Evolutionary conservation across 2,888 invertebrate species (phyloP).

Genomic region (Dorcus hopei): DNA sequence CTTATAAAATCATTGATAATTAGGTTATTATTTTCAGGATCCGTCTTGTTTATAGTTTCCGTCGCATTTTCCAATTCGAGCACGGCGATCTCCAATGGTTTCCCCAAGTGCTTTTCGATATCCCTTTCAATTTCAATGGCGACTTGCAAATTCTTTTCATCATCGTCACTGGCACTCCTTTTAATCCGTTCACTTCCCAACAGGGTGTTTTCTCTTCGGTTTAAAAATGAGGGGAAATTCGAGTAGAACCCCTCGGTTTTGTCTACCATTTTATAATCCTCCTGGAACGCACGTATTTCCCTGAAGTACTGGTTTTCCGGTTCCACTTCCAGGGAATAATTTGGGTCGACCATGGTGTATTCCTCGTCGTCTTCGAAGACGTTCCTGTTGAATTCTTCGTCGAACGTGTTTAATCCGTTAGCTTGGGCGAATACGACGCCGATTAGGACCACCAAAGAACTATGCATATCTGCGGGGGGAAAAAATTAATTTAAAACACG

Average conservation of each 20-base stretch:
- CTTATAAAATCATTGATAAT: conserved; percentile 43
- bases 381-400: conserved; percentile 13
- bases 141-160: neutral
- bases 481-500: neutral
- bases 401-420: neutral
- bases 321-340: neutral
- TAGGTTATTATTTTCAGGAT: conserved; percentile 13
- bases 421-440: too few relatives aligned
- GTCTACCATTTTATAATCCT: conserved; percentile 13
- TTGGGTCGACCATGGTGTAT: conserved; percentile 1
- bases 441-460: neutral
- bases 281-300: conserved; percentile 11
- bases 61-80: conserved; percentile 23
- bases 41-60: neutral
- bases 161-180: too few relatives aligned
- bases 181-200: too few relatives aligned
- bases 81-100: conserved; percentile 34
- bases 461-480: neutral
- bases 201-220: too few relatives aligned
- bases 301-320: conserved; percentile 10
- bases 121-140: neutral
- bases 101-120: conserved; percentile 25
- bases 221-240: too few relatives aligned
- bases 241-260: conserved; percentile 2
- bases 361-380: conserved; percentile 14